Percentiles rank a stretch among this genome's conserved stretches.
phyloP scores from a whole-genome alignment of 2,113 vertebrate species.

The Pteropus alecto region DNA sequence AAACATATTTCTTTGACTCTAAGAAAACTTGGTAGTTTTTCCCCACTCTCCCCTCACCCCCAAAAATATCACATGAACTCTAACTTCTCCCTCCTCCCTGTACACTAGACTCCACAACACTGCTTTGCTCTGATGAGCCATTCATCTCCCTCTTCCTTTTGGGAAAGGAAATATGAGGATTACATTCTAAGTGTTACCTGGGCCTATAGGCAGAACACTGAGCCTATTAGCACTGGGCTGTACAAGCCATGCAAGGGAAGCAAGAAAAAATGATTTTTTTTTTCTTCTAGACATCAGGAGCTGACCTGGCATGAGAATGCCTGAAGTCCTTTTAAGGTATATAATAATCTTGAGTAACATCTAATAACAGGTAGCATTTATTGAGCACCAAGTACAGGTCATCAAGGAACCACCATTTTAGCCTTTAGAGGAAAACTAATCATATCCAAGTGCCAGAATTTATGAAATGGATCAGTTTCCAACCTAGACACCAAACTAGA shows the following conservation, averaged over 20 bases:
- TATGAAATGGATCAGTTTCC: background rate
- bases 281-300: background rate
- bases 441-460: background rate
- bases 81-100: background rate
- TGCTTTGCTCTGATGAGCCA: background rate
- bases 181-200: too few species aligned
- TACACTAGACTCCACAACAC: fast-evolving
- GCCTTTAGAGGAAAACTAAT: background rate
- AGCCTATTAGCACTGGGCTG: fast-evolving
- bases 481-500: background rate
- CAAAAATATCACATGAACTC: background rate
- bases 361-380: background rate
- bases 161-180: background rate
- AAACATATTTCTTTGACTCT: conserved; percentile 18
- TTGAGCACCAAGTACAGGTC: background rate
- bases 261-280: background rate
- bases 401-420: background rate
- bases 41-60: fast-evolving
- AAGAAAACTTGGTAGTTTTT: background rate
- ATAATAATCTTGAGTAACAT: background rate
- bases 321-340: background rate
- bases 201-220: background rate
- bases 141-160: background rate
- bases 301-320: background rate
- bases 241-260: background rate